Conservation (phyloP, 2,113 vertebrate genomes). For the Odontophorus gujanensis region DNA sequence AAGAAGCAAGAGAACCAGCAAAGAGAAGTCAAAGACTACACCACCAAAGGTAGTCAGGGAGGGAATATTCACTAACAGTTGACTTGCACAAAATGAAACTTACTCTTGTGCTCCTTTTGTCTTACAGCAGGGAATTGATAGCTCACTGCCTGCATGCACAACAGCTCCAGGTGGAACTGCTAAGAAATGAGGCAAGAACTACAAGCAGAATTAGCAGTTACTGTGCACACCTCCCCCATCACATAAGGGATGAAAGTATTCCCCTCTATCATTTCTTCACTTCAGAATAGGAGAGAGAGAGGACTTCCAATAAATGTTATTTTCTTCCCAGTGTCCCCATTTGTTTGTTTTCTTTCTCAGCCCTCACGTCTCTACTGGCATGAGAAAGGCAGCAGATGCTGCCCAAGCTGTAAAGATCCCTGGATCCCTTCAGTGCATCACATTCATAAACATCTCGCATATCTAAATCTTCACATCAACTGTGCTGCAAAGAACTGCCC, state of each 20-base stretch:
- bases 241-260: background rate
- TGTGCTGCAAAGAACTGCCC: rapidly evolving
- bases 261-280: background rate
- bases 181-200: background rate
- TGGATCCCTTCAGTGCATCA: background rate
- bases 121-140: background rate
- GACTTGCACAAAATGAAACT: background rate
- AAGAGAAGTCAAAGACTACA: background rate
- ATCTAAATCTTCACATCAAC: background rate
- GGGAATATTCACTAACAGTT: background rate
- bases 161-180: background rate
- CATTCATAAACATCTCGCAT: background rate
- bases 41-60: background rate
- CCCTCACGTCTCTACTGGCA: background rate
- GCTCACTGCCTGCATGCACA: background rate
- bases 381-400: background rate
- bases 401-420: background rate
- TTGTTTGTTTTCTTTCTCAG: background rate
- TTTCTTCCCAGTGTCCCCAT: background rate
- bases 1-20: background rate
- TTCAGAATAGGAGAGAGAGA: background rate
- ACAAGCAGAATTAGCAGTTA: background rate
- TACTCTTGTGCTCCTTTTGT: background rate
- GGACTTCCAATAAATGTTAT: background rate
- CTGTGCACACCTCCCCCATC: background rate